Conservation (phyloP, 2,797 vertebrate genomes). For the Macroramphosus scolopax region DNA sequence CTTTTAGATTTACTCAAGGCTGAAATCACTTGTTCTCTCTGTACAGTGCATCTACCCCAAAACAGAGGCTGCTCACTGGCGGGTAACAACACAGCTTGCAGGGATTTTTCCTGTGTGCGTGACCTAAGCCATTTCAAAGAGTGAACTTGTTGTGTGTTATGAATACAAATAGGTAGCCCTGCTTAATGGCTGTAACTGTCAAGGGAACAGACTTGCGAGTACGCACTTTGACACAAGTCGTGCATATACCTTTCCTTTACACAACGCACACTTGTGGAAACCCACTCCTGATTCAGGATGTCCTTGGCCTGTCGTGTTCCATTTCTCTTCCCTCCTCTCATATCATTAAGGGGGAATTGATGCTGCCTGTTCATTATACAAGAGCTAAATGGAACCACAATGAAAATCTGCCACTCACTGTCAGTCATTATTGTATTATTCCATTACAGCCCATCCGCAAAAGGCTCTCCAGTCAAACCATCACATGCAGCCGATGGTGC, state of each 20-base stretch:
- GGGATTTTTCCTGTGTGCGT: slow-evolving; percentile 51
- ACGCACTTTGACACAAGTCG: slow-evolving; percentile 43
- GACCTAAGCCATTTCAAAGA: slow-evolving; percentile 56
- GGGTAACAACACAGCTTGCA: slow-evolving; percentile 52
- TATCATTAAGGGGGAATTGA: slow-evolving; percentile 66
- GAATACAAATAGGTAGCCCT: slow-evolving; percentile 57
- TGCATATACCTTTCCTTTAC: slow-evolving; percentile 28
- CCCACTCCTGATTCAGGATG: slow-evolving; percentile 40
- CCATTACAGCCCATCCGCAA: slow-evolving; percentile 58
- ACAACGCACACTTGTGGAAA: slow-evolving; percentile 23
- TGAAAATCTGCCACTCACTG: slow-evolving; percentile 73
- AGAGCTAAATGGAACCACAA: slow-evolving; percentile 68
- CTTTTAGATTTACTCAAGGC: slow-evolving; percentile 75
- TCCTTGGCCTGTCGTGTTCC: slow-evolving; percentile 72
- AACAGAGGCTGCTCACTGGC: slow-evolving; percentile 49
- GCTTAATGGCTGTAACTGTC: slow-evolving; percentile 44
- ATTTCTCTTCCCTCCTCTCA: slow-evolving; percentile 57
- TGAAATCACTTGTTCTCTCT: slow-evolving; percentile 75
- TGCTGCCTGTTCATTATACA: slow-evolving; percentile 72
- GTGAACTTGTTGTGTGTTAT: slow-evolving; percentile 47
- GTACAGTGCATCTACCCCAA: slow-evolving; percentile 41
- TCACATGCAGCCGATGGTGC: slow-evolving; percentile 37
- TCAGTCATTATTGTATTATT: slow-evolving; percentile 69
- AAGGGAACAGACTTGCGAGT: slow-evolving; percentile 26
- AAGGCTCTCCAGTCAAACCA: slow-evolving; percentile 59